Conservation (phyloP, 2,888 invertebrate genomes). For the Amiota minor region DNA sequence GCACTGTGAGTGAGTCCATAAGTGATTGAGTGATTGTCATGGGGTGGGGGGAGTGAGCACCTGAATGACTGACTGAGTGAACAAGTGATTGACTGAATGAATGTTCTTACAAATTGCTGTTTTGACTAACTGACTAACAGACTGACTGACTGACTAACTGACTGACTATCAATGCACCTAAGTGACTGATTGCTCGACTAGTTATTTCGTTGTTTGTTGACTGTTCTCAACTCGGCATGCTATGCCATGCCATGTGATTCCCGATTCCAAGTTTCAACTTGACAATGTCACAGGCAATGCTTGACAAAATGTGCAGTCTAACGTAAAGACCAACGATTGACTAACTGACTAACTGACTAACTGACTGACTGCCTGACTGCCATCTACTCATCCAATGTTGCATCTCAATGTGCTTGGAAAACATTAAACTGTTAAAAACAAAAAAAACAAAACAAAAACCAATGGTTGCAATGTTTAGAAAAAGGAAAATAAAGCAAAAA, state of each 20-base stretch:
- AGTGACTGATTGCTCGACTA: no score
- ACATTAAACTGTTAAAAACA: neutral
- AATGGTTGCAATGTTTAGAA: neutral
- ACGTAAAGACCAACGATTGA: slow-evolving; percentile 6
- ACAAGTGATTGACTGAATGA: neutral
- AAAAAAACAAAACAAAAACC: slow-evolving; percentile 6
- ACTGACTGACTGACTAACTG: neutral
- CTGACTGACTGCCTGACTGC: neutral
- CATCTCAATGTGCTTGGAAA: neutral
- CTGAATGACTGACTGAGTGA: neutral
- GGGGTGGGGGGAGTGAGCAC: no score
- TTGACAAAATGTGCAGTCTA: slow-evolving; percentile 28
- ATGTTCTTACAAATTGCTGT: no score
- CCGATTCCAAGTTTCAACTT: neutral
- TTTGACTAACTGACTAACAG: neutral
- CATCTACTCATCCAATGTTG: neutral
- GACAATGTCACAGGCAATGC: slow-evolving; percentile 19
- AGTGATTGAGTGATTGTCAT: neutral
- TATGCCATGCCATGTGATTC: neutral
- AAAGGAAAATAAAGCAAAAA: neutral
- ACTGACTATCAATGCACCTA: neutral
- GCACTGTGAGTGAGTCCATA: neutral
- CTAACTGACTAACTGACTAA: neutral
- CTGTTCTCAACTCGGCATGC: neutral
- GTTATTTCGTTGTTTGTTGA: neutral